A percentile compares a stretch with the other conserved stretches of the same genome.
Conservation (phyloP, 1,140 invertebrate species). For the Tetranychus urticae region DNA sequence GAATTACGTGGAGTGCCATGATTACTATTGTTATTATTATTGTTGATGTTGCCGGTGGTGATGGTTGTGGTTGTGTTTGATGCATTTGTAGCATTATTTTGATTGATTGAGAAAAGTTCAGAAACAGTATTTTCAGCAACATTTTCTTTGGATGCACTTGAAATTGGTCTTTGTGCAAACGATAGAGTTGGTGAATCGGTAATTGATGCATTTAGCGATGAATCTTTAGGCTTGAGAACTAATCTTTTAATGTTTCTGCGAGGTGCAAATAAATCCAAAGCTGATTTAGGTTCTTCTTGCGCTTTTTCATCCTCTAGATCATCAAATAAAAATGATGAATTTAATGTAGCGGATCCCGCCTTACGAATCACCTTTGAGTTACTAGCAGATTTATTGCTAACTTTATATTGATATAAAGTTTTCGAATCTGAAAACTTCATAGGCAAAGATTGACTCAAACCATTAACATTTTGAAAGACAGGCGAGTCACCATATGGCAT, state of each 20-base stretch:
- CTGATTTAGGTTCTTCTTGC: slow-evolving; percentile 18
- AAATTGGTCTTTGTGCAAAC: neutral
- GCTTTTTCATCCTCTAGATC: slow-evolving; percentile 27
- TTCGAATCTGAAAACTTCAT: slow-evolving; percentile 10
- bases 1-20: neutral
- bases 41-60: neutral
- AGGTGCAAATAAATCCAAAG: slow-evolving; percentile 24
- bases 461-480: neutral
- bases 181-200: neutral
- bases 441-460: neutral
- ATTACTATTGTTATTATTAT: no score
- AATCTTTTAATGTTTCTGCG: slow-evolving; percentile 30
- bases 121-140: neutral
- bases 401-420: slow-evolving; percentile 10
- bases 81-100: neutral
- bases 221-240: slow-evolving; percentile 18
- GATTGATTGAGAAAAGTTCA: neutral
- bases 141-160: neutral
- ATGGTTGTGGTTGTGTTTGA: neutral
- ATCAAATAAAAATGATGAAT: slow-evolving; percentile 24
- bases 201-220: neutral
- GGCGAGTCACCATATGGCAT: slow-evolving; percentile 10
- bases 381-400: neutral
- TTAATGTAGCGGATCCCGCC: neutral
- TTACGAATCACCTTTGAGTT: neutral